Base-by-base conservation (phyloP, 1,140 invertebrate genomes). In the Metopolophium dirhodum region DNA sequence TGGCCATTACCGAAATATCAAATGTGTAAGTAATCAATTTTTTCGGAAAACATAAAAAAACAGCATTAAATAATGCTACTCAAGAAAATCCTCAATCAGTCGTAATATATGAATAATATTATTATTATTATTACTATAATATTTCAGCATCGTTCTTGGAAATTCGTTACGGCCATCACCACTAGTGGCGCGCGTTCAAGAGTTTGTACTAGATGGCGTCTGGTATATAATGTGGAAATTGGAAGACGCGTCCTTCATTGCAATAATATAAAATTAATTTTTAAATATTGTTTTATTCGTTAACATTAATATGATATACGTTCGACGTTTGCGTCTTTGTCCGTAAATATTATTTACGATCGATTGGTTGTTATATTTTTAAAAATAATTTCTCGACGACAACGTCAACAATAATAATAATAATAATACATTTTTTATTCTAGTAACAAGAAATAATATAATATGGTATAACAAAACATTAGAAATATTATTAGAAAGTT, bases 111-210 rank as follows among this genome's bases (percentile, higher is more conserved):
- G 11, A 11, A 68, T 30, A 68, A 68, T n/a, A 68, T 18, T n/a
- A 77, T 18, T 77, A 77, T 68, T 68, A n/a, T 68, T 61, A 61
- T 61, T 61, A 61, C 14, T 68, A 68, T 68, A n/a, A 14, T 68
- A 68, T 68, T n/a, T 68, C 61, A n/a, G 4, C 30, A 61, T 61
- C 26, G 57, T 68, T 68, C 3, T 68, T 77, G 4, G 14, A n/a
- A 77, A 77, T 77, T 77, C 30, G 61, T 77, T 77, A 77, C 61
- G 30, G 61, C n/a, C 61, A 77, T 77, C 61, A 77, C 61, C 61
- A n/a, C 61, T 18, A 77, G 61, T n/a, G 61, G 61, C 30, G 61
- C 61, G 30, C 3, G 8, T 68, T n/a, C 14, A n/a, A 18, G n/a
- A 77, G 14, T 20, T 77, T 77, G 14, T 77, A 35, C 61, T 77